Evolutionary conservation across 37 sponge, comb jelly and placozoan genomes (phyloP), one percentile per base, ranked within the genome.

Genomic region (Spongilla lacustris): DNA sequence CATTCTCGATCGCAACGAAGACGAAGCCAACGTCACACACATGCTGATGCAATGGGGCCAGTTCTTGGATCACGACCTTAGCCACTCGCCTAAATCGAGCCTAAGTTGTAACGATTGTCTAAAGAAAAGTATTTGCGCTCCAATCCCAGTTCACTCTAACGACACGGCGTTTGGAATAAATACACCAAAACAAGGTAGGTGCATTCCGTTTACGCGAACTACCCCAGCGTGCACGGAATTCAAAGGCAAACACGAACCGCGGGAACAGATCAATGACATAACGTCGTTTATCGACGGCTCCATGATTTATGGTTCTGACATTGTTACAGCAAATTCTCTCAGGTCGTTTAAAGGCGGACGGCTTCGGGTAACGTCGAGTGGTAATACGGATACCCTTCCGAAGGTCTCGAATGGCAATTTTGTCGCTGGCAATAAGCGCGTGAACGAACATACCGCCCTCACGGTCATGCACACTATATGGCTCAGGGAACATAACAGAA

Each of bases 381-480:
- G 86, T 8, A 85, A 85, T 58, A 58, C 1, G 58, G 19, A 58
- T 58, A 1, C 1, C 58, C 58, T 58, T 58, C 58, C 58, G 58
- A 58, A 58, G 12, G 19, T 14, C 1, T 58, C 58, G 3, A 46
- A 71, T 12, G 74, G 72, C 74, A 81, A 84, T 75, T 87, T 96
- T 67, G 48, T 96, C 37, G 92, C 93, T 27, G 98, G 98, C 12
- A 96, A 98, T 36, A 70, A 88, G 17, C 90, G 98, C 23, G 90
- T 84, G 58, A 98, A 96, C 76, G 98, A 98, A 36, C 98, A 98
- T 75, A 69, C 92, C 46, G 85, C 88, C 27, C 88, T 98, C 26
- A 94, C 93, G 23, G 81, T 94, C 17, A 95, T 99, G 97, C 99
- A 99, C 89, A 99, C 98, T n/a, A 79, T 99, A 28, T 99, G 94